phyloP scores from a whole-genome alignment of 2,797 vertebrate genomes.

The Ptychadena robeensis region DNA sequence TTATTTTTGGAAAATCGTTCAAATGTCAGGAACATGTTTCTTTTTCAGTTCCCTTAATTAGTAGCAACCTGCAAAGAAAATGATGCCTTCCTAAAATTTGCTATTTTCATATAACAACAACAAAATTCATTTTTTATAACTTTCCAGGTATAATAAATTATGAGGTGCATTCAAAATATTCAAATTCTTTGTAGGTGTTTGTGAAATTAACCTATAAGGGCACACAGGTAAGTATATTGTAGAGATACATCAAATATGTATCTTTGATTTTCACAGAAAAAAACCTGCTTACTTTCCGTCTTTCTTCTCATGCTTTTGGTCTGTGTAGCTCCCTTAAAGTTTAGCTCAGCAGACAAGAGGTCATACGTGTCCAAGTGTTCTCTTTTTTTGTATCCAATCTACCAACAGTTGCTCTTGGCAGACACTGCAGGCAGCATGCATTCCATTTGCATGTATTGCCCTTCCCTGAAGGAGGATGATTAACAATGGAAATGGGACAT shows the following conservation, averaged over 20 bases:
- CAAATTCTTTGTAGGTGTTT: too few relatives aligned
- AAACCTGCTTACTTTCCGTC: not conserved
- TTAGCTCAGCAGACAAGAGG: too few relatives aligned
- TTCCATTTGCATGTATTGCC: too few relatives aligned
- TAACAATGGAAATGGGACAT: too few relatives aligned
- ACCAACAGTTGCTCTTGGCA: too few relatives aligned
- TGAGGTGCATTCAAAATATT: not conserved
- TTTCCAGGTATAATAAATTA: not conserved
- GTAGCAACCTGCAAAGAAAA: constrained; percentile 24
- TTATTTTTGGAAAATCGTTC: constrained; percentile 49
- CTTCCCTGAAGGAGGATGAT: too few relatives aligned
- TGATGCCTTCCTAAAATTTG: constrained; percentile 13
- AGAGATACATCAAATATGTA: not conserved
- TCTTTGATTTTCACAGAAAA: not conserved
- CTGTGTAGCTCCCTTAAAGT: not conserved
- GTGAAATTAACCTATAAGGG: not conserved
- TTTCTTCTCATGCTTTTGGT: not conserved
- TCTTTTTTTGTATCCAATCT: too few relatives aligned
- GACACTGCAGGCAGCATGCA: too few relatives aligned
- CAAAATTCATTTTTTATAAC: not conserved
- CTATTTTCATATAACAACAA: not conserved
- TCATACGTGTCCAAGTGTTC: too few relatives aligned
- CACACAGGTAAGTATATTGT: not conserved
- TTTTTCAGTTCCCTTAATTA: constrained; percentile 33
- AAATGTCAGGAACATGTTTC: constrained; percentile 27